Percentiles rank a stretch among this genome's conserved stretches.
These are phyloP conservation scores for Balanococcus diminutus DNA, from an alignment of 2,888 invertebrate genomes.

Conservation along the genomic window DNA sequence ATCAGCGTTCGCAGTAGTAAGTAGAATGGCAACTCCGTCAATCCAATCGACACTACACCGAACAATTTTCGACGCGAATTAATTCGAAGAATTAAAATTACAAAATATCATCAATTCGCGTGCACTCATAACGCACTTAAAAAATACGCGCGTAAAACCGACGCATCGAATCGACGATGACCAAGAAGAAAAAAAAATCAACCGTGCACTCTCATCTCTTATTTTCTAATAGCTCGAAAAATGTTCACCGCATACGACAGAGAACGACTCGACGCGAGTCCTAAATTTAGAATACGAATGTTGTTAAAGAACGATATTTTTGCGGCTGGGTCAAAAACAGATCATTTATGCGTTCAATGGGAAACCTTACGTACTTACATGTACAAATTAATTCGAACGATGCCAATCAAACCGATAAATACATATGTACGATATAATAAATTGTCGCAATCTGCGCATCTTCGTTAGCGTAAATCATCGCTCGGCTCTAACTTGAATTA, in stretches of 20 bases:
- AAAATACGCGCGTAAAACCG: not conserved
- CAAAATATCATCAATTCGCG: not conserved
- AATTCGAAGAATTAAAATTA: not conserved
- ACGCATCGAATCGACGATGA: not conserved
- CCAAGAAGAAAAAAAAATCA: not conserved
- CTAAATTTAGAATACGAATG: slow-evolving; percentile 41
- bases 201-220: not conserved
- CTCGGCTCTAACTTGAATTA: too few species aligned
- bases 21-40: not conserved
- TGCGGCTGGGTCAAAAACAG: slow-evolving; percentile 20
- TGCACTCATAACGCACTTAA: too few species aligned
- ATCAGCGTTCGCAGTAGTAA: not conserved
- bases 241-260: not conserved
- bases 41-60: not conserved
- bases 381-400: slow-evolving; percentile 33
- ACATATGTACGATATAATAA: too few species aligned
- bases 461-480: too few species aligned
- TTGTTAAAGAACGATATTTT: slow-evolving; percentile 41
- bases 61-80: not conserved
- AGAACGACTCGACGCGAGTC: slow-evolving; percentile 16
- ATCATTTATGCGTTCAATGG: slow-evolving; percentile 27
- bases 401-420: not conserved
- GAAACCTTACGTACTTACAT: slow-evolving; percentile 41
- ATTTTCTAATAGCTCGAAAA: slow-evolving; percentile 15
- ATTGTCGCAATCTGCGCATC: too few species aligned